These are phyloP conservation scores for Grammomys surdaster DNA, from an alignment of 2,113 vertebrate species.

Conservation along the genomic window DNA sequence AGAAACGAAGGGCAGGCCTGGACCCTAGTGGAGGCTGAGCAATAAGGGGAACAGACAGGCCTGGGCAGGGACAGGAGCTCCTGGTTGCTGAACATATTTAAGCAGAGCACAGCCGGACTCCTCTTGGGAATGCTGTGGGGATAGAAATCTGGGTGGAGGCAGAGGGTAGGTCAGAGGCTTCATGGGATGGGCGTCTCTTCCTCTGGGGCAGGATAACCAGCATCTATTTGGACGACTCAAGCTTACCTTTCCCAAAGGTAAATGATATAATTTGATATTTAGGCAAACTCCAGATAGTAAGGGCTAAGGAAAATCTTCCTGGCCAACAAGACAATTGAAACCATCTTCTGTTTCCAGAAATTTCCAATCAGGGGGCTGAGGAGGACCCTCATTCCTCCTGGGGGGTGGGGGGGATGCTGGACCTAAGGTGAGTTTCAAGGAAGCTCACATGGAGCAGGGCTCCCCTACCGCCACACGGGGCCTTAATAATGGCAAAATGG, in stretches of 20 bases:
- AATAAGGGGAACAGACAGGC: not conserved
- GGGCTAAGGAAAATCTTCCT: slow-evolving; percentile 41
- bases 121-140: not conserved
- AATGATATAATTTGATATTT: slow-evolving; percentile 6
- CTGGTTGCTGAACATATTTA: not conserved
- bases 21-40: not conserved
- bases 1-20: not conserved
- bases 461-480: not conserved
- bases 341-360: not conserved
- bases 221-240: not conserved
- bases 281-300: slow-evolving; percentile 29
- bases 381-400: not conserved
- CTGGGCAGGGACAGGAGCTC: not conserved
- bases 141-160: not conserved
- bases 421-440: not conserved
- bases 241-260: not conserved
- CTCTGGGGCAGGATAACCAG: not conserved
- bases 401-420: not conserved
- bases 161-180: not conserved
- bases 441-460: not conserved
- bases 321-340: not conserved
- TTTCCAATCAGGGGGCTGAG: not conserved
- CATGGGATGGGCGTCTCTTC: not conserved
- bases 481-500: not conserved
- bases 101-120: not conserved